Percentiles rank a stretch among this genome's conserved stretches.
These are phyloP conservation scores for Rhopilema esculentum DNA, from an alignment of 30 jellyfish, hydroid and myxozoan species.

Conservation along the genomic window DNA sequence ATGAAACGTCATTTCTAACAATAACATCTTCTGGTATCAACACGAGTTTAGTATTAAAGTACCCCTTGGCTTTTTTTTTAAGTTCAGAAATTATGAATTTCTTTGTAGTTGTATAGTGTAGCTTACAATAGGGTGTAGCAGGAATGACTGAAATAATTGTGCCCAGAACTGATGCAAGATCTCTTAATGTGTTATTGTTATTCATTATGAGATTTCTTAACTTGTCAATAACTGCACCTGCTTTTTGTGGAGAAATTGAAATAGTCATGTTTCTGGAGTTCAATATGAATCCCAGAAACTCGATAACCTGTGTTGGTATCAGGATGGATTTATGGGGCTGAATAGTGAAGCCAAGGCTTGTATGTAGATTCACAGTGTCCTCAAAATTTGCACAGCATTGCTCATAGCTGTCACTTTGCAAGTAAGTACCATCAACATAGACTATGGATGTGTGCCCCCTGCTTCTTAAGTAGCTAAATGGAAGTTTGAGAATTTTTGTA, in stretches of 20 bases:
- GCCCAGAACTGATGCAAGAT: slow-evolving; percentile 37
- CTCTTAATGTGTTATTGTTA: slow-evolving; percentile 11
- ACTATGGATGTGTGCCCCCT: slow-evolving; percentile 38
- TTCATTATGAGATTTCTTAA: not conserved
- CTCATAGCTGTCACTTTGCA: slow-evolving; percentile 50
- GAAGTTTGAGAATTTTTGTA: slow-evolving; percentile 58
- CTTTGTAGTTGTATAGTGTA: slow-evolving; percentile 39
- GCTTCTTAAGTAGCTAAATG: slow-evolving; percentile 10
- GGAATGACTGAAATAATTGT: slow-evolving; percentile 26
- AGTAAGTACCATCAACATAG: slow-evolving; percentile 47
- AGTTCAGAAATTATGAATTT: slow-evolving; percentile 18
- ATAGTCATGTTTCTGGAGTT: slow-evolving; percentile 42
- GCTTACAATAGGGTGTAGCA: slow-evolving; percentile 44
- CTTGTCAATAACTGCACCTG: slow-evolving; percentile 5
- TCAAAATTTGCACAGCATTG: slow-evolving; percentile 14
- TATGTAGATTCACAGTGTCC: slow-evolving; percentile 27
- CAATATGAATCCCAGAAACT: slow-evolving; percentile 28
- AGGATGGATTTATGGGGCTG: slow-evolving; percentile 46
- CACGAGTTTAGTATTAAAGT: slow-evolving; percentile 22
- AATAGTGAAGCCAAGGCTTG: slow-evolving; percentile 45
- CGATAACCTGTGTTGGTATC: slow-evolving; percentile 45
- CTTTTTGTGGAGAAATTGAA: not conserved
- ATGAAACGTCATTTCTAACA: no score
- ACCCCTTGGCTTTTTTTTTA: slow-evolving; percentile 23
- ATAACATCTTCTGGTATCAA: slow-evolving; percentile 14